Evolutionary conservation across 2,888 invertebrate species (phyloP).

Genomic region (Lissocephala sabroskyi): DNA sequence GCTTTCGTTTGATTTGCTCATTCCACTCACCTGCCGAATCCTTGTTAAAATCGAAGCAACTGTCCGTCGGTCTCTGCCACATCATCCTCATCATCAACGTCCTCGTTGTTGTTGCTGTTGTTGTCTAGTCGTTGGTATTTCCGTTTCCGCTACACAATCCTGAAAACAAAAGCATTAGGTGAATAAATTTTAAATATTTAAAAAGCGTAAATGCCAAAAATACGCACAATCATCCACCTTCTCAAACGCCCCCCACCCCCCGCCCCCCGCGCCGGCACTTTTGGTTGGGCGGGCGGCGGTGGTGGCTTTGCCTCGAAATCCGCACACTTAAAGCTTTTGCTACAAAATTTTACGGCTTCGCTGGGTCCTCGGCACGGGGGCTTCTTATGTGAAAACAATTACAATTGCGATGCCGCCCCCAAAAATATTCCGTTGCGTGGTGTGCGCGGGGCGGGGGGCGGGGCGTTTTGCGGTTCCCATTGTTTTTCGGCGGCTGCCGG

Average conservation of each 20-base stretch:
- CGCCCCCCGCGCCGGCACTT: no score
- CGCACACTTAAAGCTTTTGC: constrained; percentile 1
- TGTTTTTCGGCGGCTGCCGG: constrained; percentile 39
- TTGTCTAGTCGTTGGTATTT: background rate
- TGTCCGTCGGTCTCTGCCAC: background rate
- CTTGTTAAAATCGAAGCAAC: background rate
- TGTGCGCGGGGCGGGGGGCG: no score
- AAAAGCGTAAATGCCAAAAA: constrained; percentile 40
- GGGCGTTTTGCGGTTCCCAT: no score
- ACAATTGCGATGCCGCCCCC: constrained; percentile 18
- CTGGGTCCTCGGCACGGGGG: constrained; percentile 26
- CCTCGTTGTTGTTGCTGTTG: background rate
- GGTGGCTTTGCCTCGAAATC: background rate
- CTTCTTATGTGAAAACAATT: constrained; percentile 57
- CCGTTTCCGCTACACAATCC: constrained; percentile 28
- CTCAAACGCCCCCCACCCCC: no score
- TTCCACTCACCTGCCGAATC: no score
- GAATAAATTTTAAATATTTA: constrained; percentile 54
- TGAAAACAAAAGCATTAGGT: background rate
- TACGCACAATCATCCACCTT: constrained; percentile 11
- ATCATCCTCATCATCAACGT: no score
- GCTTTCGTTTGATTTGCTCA: no score
- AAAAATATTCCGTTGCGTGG: no score
- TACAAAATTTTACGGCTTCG: constrained; percentile 25
- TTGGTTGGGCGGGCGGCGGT: background rate